Conservation (phyloP, 2,113 vertebrate species). For the Cyphomyrus discorhynchus region DNA sequence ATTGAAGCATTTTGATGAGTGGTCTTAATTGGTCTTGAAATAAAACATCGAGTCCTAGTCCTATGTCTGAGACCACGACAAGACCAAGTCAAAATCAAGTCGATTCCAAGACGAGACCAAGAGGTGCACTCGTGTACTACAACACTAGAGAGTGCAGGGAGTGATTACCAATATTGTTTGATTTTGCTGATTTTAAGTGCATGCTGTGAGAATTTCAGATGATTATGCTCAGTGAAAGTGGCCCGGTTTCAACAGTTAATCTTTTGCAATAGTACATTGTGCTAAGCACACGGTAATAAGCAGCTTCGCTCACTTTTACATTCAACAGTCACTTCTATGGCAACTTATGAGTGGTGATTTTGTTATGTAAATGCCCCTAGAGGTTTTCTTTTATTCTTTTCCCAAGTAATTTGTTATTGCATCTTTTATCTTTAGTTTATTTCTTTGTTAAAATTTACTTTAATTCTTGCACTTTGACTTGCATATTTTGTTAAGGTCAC, state of each 20-base stretch:
- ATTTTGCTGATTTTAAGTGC: background rate
- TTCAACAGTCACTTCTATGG: background rate
- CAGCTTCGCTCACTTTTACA: background rate
- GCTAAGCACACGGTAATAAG: background rate
- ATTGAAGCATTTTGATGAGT: too few relatives aligned
- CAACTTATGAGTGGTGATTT: background rate
- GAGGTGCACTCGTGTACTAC: too few relatives aligned
- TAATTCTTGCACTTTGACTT: background rate
- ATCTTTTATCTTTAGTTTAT: background rate
- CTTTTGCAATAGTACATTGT: background rate
- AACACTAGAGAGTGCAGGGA: background rate
- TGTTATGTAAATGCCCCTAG: background rate
- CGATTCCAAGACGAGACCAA: too few relatives aligned
- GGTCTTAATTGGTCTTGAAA: too few relatives aligned
- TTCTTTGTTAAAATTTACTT: background rate
- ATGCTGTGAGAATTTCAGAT: background rate
- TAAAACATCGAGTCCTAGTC: too few relatives aligned
- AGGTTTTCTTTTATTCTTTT: background rate
- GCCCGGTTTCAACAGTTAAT: background rate
- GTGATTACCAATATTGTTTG: background rate
- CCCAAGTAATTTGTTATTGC: background rate
- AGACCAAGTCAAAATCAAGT: too few relatives aligned
- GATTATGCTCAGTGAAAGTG: background rate
- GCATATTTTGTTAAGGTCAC: background rate
- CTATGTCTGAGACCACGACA: too few relatives aligned